A percentile compares a stretch with the other conserved stretches of the same genome.
phyloP scores from a whole-genome alignment of 2,888 invertebrate genomes.

The Holacanthella duospinosa region DNA sequence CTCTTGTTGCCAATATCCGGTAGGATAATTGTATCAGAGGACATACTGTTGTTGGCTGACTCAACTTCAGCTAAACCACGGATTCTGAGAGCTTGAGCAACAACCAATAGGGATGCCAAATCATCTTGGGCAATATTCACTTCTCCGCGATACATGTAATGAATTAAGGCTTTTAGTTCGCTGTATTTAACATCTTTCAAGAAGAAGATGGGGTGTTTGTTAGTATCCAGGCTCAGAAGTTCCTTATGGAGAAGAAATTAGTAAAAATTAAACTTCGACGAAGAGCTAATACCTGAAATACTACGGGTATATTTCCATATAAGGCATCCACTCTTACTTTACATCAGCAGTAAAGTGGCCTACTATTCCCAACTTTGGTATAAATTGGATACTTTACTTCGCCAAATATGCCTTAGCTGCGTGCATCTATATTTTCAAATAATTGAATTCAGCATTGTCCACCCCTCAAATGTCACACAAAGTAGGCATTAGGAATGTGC shows the following conservation, averaged over 20 bases:
- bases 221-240: neutral
- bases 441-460: too few species aligned
- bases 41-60: neutral
- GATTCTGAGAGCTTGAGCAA: neutral
- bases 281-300: too few species aligned
- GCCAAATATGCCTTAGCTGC: too few species aligned
- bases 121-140: neutral
- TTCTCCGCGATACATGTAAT: neutral
- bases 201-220: slow-evolving; percentile 1
- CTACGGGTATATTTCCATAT: too few species aligned
- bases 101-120: neutral
- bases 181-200: neutral
- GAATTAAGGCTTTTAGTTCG: neutral
- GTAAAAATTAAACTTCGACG: neutral
- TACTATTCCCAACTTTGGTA: too few species aligned
- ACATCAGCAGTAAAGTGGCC: too few species aligned
- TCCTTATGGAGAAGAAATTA: neutral
- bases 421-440: too few species aligned
- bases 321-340: neutral
- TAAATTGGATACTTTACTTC: too few species aligned
- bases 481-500: too few species aligned
- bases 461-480: too few species aligned
- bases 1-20: neutral
- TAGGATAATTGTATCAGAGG: neutral
- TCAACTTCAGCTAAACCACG: neutral